Base-by-base conservation (phyloP, 1,140 invertebrate genomes). In the Charaxes varanes region DNA sequence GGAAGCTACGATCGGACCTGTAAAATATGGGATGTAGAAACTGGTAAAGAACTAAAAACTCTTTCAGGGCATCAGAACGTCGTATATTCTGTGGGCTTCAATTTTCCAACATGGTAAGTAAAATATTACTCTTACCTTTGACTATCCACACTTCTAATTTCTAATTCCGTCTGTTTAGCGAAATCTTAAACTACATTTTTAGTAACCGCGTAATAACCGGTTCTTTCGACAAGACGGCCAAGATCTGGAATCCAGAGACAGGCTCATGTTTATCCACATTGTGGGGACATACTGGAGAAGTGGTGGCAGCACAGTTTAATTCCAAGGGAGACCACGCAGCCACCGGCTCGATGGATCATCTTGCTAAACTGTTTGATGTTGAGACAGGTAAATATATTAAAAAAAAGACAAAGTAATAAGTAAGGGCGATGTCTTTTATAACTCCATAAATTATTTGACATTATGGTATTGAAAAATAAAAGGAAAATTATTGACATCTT, bases 1-100 rank as follows among this genome's bases (percentile, higher is more conserved):
- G 92, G 92, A 30, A 94, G 92, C 73, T 94, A 94, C 69, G 93
- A 95, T 71, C 80, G 92, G 56, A 94, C 92, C n/a, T 94, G 92
- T 77, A 93, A 93, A 72, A 84, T 94, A 41, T 94, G 93, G 90
- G 88, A 93, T 66, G 89, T 92, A 43, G 88, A 90, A 33, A 86
- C 86, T n/a, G 92, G 92, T 17, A 84, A 85, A 34, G 91, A 93
- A 61, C 66, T 90, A 50, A 85, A 88, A 58, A 89, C 90, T 22
- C 85, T 94, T 6, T 74, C 87, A 21, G 92, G 92, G 12, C 93
- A 95, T 61, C 88, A 90, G 40, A 94, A 93, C 80, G 92, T 93
- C 32, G 93, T 95, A 2, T 94, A 92, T 78, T 87, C 90, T 2
- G 91, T 94, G 8, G 86, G 86, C 31, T 94, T 92, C 60, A 94